Evolutionary conservation across 2,797 vertebrate genomes (phyloP), one percentile per base, ranked within the genome.

Genomic region (Stomatorhinus walkeri): DNA sequence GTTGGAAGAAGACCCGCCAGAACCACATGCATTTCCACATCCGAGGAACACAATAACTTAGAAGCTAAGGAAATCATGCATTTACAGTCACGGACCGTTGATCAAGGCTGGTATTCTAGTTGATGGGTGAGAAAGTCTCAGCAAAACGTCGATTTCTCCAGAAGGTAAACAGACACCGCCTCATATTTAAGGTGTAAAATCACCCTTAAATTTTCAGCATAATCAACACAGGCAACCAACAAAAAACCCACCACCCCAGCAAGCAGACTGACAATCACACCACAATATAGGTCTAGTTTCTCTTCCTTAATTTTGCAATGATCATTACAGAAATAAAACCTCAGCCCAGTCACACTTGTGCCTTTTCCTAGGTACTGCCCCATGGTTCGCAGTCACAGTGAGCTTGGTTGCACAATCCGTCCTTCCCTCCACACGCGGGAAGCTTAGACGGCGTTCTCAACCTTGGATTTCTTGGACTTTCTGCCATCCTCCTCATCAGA

Each of bases 381-480:
- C 79, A 24, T 9, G 43, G 14, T 22, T 87, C 51, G 61, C 22
- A 59, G 7, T n/a, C n/a, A 43, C 52, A 43, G 19, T 43, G 48
- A 87, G 10, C 85, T 3, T 3, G 14, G 4, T 68, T 68, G 59
- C 88, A 51, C 72, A 88, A 88, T 40, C 2, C n/a, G 2, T 72
- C 59, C 84, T 40, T 28, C 87, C 87, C 87, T 51, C 48, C 48
- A 76, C n/a, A 12, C 46, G 9, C 0, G 16, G 36, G 59, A 54
- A 86, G 4, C 59, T 0, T 1, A 72, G 68, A 16, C 16, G 10
- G 76, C 54, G 59, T 90, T 54, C 81, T 89, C 22, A 92, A 98
- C 98, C 96, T 97, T 98, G 72, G 95, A 93, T 90, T 96, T 98
- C 93, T 93, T 98, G 72, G 94, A 92, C 91, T 95, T 97, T 92